phyloP scores from a whole-genome alignment of 2,888 invertebrate species.

The Cacoxenus indagator region DNA sequence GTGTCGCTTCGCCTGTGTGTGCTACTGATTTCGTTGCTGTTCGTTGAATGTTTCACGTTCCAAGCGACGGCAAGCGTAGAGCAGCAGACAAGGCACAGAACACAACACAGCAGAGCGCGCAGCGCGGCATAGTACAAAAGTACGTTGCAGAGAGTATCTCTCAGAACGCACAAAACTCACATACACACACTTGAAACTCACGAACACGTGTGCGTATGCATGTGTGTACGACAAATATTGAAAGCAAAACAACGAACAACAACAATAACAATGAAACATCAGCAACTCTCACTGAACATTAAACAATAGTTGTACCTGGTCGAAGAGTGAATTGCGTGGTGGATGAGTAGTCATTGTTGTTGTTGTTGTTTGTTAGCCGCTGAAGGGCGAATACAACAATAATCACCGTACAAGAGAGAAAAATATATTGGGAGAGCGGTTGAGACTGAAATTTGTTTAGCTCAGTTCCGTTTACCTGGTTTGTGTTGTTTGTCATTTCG shows the following conservation, averaged over 20 bases:
- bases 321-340: too few relatives aligned
- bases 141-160: neutral
- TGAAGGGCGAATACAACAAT: neutral
- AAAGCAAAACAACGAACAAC: neutral
- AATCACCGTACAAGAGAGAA: too few relatives aligned
- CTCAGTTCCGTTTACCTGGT: neutral
- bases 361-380: too few relatives aligned
- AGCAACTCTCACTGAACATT: slow-evolving; percentile 54
- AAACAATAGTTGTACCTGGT: slow-evolving; percentile 18
- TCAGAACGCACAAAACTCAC: slow-evolving; percentile 7
- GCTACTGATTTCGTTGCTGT: slow-evolving; percentile 31
- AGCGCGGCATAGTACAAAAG: too few relatives aligned
- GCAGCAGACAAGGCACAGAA: slow-evolving; percentile 42
- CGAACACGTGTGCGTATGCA: slow-evolving; percentile 2
- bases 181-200: slow-evolving; percentile 10
- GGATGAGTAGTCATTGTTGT: too few relatives aligned
- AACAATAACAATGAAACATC: neutral
- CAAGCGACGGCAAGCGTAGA: slow-evolving; percentile 54
- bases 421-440: neutral
- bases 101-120: slow-evolving; percentile 3
- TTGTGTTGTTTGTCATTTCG: neutral
- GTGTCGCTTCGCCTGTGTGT: slow-evolving; percentile 5
- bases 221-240: slow-evolving; percentile 15
- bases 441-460: neutral
- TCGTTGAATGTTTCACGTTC: slow-evolving; percentile 60